These are phyloP conservation scores for Anser brachyrhynchus DNA, from an alignment of 2,113 vertebrate species.

Conservation along the genomic window DNA sequence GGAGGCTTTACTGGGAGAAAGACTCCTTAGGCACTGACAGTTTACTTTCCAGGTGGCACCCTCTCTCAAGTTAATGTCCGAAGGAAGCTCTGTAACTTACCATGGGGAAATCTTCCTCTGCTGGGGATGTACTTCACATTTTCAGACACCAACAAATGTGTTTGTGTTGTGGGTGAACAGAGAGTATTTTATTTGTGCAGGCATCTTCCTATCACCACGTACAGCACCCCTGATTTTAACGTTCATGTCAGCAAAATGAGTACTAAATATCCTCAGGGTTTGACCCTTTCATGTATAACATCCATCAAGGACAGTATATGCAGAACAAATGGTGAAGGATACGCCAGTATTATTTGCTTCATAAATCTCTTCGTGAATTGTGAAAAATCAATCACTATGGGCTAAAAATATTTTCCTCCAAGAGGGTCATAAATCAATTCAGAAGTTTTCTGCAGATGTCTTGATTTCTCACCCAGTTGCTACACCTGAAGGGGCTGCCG, in stretches of 20 bases:
- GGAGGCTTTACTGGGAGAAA: not conserved
- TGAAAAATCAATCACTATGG: not conserved
- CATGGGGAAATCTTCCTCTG: not conserved
- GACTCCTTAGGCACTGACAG: not conserved
- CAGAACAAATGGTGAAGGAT: not conserved
- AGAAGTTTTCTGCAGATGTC: slow-evolving; percentile 15
- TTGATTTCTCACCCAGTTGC: slow-evolving; percentile 20
- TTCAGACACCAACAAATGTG: not conserved
- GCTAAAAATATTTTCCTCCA: slow-evolving; percentile 4
- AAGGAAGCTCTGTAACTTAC: not conserved
- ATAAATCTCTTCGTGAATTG: not conserved
- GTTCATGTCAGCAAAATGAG: not conserved
- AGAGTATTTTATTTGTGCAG: not conserved
- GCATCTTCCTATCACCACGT: not conserved
- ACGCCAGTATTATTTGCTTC: not conserved
- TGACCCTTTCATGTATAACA: not conserved
- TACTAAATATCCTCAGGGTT: not conserved
- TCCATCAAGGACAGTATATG: not conserved
- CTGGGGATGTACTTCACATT: not conserved
- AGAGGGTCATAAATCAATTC: slow-evolving; percentile 27
- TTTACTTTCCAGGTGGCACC: not conserved
- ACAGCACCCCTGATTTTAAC: not conserved
- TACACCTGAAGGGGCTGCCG: not conserved
- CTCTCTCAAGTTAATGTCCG: too few relatives aligned
- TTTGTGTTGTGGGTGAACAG: not conserved